phyloP scores from a whole-genome alignment of 2,797 vertebrate genomes.

The Malacoraja senta region DNA sequence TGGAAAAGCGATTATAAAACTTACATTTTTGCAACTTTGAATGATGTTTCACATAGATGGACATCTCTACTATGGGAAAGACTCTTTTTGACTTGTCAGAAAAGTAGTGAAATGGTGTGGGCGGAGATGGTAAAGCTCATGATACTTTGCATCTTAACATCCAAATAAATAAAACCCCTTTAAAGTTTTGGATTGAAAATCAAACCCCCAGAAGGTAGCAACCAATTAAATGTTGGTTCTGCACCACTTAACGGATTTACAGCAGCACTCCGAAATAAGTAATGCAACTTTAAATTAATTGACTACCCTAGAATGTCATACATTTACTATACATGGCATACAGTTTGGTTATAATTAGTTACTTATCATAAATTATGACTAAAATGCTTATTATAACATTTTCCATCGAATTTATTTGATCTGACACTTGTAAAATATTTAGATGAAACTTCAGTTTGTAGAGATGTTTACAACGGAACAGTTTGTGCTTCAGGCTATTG shows the following conservation, averaged over 20 bases:
- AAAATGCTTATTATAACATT: constrained; percentile 33
- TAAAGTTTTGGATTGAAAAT: neutral
- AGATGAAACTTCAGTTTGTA: constrained; percentile 29
- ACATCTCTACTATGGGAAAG: too few species aligned
- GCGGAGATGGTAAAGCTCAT: neutral
- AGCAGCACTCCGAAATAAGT: neutral
- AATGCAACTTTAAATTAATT: constrained; percentile 33
- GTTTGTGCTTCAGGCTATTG: constrained; percentile 13
- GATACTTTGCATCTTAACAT: neutral
- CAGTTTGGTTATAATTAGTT: constrained; percentile 31
- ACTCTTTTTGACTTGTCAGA: neutral
- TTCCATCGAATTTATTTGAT: constrained; percentile 32
- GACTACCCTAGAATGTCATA: neutral
- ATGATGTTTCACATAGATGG: too few species aligned
- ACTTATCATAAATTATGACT: constrained; percentile 24
- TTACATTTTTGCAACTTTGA: too few species aligned
- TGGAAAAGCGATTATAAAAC: too few species aligned
- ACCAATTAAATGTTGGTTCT: constrained; percentile 5
- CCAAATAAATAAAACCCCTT: neutral
- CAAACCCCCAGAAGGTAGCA: constrained; percentile 1
- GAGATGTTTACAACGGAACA: constrained; percentile 26
- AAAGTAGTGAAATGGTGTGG: neutral
- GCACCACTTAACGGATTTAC: constrained; percentile 16
- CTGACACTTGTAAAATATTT: constrained; percentile 26
- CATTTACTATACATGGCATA: constrained; percentile 28